Evolutionary conservation across 1,140 invertebrate genomes (phyloP), one percentile per base, ranked within the genome.

Genomic region (Battus philenor): DNA sequence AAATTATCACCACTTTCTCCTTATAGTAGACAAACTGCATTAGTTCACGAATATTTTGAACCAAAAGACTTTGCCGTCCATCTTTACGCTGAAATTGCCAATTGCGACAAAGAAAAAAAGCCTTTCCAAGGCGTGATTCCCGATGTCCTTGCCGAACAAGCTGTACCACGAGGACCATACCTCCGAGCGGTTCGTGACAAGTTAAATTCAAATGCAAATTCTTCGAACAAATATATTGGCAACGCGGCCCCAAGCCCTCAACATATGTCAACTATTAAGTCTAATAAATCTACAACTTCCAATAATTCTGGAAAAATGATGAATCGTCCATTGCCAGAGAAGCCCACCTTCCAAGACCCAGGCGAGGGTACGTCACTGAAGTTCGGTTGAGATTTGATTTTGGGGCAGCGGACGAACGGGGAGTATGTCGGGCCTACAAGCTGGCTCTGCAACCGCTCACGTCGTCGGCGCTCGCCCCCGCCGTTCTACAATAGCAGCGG

Each of bases 11-110:
- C 90, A 0, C 61, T 70, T 1, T 82, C 84, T 0, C 78, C 77
- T 2, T 86, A 86, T 31, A 86, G 88, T 18, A 81, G 87, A 59
- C 86, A 88, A 26, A 88, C 89, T 12, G 87, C 89, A 1, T 56
- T 91, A 34, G 76, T 90, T 1, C 89, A 90, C 50, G 92, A 93
- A 51, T 93, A 93, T 72, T 90, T 91, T 10, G 91, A 93, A 57
- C 91, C 92, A 0, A 88, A 88, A 47, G 92, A 93, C 70, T 87
- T 86, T 3, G 87, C 89, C 5, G 80, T 90, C 0, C 92, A 93
- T 76, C 75, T 93, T 15, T 94, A 94, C 68, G 91, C 92, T 1
- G 92, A 93, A 72, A 82, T 93, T 38, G 84, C 88, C 15, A 87
- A 86, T 43, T 71, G 74, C 24, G 80, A 81, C 24, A 83, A 72